Conservation (phyloP, 1,140 invertebrate species). For the Colletes latitarsis region DNA sequence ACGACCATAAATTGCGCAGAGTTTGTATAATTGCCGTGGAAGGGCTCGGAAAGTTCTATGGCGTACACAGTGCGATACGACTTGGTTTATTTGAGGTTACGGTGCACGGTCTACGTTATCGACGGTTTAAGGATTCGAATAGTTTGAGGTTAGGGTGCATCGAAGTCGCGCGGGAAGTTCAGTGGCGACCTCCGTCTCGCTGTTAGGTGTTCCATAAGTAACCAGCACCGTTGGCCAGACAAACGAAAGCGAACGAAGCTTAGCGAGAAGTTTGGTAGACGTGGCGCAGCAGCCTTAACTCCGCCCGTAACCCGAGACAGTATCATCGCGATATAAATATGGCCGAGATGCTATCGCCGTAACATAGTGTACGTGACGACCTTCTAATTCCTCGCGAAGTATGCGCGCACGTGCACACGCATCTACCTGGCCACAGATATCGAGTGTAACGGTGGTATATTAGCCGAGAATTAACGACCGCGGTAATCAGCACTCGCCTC, state of each 20-base stretch:
- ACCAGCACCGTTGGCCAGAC: too few relatives aligned
- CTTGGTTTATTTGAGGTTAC: too few relatives aligned
- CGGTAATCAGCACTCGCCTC: conserved; percentile 69
- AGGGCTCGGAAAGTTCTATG: neutral
- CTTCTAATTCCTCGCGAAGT: conserved; percentile 72
- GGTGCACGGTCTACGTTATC: too few relatives aligned
- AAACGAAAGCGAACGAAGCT: neutral
- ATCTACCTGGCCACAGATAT: conserved; percentile 39
- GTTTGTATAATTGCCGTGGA: too few relatives aligned
- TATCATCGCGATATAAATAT: conserved; percentile 67
- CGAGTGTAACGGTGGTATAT: conserved; percentile 66
- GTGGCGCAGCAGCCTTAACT: conserved; percentile 56
- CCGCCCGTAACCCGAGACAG: conserved; percentile 61
- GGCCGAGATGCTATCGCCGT: conserved; percentile 70
- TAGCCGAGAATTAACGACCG: conserved; percentile 67
- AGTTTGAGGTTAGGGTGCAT: too few relatives aligned
- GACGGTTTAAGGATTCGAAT: too few relatives aligned
- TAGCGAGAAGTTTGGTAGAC: neutral
- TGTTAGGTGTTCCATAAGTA: too few relatives aligned
- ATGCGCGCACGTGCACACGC: conserved; percentile 49
- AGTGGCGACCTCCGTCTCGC: too few relatives aligned
- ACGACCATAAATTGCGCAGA: too few relatives aligned
- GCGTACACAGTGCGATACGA: too few relatives aligned
- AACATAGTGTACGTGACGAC: conserved; percentile 72
- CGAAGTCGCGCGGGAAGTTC: too few relatives aligned